These are phyloP conservation scores for Meles meles DNA, from an alignment of 2,113 vertebrate genomes.

Conservation along the genomic window DNA sequence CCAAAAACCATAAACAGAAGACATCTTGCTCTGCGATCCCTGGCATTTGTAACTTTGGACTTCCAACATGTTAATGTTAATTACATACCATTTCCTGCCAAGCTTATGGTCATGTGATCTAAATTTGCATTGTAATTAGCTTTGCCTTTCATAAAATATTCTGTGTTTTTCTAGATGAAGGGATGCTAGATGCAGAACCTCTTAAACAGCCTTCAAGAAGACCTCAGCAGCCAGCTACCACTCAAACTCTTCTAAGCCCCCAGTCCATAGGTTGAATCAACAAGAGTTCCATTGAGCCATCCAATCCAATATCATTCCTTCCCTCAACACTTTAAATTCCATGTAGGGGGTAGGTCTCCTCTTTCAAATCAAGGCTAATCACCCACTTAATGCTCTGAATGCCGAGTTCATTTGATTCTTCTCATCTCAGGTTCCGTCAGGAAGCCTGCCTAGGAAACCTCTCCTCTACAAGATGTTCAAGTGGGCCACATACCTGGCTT, in stretches of 20 bases:
- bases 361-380: conserved; percentile 4
- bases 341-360: not conserved
- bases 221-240: not conserved
- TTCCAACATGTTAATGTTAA: not conserved
- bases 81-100: not conserved
- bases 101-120: not conserved
- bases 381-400: conserved; percentile 8
- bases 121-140: not conserved
- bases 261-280: conserved; percentile 38
- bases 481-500: conserved; percentile 58
- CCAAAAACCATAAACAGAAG: not conserved
- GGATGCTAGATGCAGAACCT: conserved; percentile 29
- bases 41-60: not conserved
- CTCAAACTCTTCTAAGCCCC: not conserved
- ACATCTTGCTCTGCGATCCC: not conserved
- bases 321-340: conserved; percentile 38
- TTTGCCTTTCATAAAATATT: not conserved
- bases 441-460: conserved; percentile 65
- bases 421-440: conserved; percentile 51
- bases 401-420: conserved; percentile 1
- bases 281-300: not conserved
- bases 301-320: not conserved
- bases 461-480: conserved; percentile 68
- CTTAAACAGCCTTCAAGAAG: conserved; percentile 5
- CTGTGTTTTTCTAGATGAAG: not conserved